Evolutionary conservation across 1,140 invertebrate species (phyloP).

Genomic region (fruit fly (Drosophila melanogaster)): DNA sequence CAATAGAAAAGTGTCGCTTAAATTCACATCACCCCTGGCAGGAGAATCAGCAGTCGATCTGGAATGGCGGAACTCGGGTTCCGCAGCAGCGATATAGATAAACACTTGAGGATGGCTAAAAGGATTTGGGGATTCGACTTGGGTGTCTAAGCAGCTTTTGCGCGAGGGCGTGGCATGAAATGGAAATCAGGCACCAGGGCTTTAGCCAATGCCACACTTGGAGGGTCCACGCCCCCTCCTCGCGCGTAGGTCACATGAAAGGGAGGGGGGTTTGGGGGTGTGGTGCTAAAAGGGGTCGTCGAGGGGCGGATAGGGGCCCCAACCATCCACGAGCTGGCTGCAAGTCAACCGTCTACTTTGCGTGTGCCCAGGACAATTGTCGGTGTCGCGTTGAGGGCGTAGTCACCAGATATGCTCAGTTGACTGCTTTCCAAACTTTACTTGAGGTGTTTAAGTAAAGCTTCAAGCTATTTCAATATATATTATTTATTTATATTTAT

Average conservation of each 20-base stretch:
- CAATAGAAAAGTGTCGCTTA: conserved; percentile 5
- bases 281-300: not conserved
- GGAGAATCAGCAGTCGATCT: conserved; percentile 7
- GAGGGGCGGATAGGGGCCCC: conserved; percentile 6
- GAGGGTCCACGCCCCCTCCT: not conserved
- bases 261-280: not conserved
- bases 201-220: conserved; percentile 48
- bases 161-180: conserved; percentile 53
- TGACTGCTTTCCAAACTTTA: not conserved
- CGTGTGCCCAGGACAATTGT: conserved; percentile 63
- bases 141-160: conserved; percentile 52
- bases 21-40: conserved; percentile 38
- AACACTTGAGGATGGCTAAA: conserved; percentile 75
- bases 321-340: conserved; percentile 16
- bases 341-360: conserved; percentile 75
- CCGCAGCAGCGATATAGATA: conserved; percentile 75
- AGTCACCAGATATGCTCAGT: conserved; percentile 12
- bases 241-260: not conserved
- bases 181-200: conserved; percentile 63
- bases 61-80: conserved; percentile 11
- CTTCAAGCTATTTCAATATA: not conserved
- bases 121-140: conserved; percentile 60
- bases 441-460: not conserved
- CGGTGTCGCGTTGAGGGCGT: conserved; percentile 15
- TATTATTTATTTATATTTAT: no score